Base-by-base conservation (phyloP, 2,888 invertebrate species). In the Piscicola geometra region DNA sequence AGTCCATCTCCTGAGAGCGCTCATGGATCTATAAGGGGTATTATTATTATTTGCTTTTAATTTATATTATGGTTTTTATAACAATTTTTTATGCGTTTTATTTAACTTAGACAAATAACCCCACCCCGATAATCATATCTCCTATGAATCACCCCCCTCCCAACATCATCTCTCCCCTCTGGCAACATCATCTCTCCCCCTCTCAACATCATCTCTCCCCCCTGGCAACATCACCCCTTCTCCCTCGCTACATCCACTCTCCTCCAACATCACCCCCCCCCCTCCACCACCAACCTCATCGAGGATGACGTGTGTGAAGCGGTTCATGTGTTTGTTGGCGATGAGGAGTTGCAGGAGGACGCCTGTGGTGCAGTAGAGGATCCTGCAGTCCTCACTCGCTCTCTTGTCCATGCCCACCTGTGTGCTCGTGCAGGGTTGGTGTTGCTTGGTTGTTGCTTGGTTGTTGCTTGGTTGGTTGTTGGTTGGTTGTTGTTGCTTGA, bases 11-110 rank as follows among this genome's bases (percentile, higher is more conserved):
- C 83, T 93, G 91, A 80, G 92, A 92, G 56, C 97, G 88, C 85
- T 97, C 97, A 82, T 97, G 94, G 0, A 96, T 92, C 91, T 91
- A 81, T 56, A n/a, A n/a, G n/a, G n/a, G n/a, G n/a, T n/a, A n/a
- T n/a, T n/a, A n/a, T n/a, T n/a, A n/a, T n/a, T n/a, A n/a, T n/a
- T n/a, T n/a, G n/a, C n/a, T n/a, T n/a, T n/a, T n/a, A n/a, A n/a
- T n/a, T n/a, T n/a, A n/a, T n/a, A n/a, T n/a, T n/a, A n/a, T n/a
- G n/a, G n/a, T n/a, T n/a, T n/a, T n/a, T n/a, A n/a, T n/a, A n/a
- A n/a, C n/a, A n/a, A n/a, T n/a, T n/a, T n/a, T n/a, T n/a, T n/a
- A n/a, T n/a, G n/a, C n/a, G n/a, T n/a, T n/a, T n/a, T n/a, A n/a
- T n/a, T n/a, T n/a, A n/a, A n/a, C n/a, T n/a, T n/a, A n/a, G n/a